phyloP scores from a whole-genome alignment of 1,140 invertebrate species.

The Drosophila guanche region DNA sequence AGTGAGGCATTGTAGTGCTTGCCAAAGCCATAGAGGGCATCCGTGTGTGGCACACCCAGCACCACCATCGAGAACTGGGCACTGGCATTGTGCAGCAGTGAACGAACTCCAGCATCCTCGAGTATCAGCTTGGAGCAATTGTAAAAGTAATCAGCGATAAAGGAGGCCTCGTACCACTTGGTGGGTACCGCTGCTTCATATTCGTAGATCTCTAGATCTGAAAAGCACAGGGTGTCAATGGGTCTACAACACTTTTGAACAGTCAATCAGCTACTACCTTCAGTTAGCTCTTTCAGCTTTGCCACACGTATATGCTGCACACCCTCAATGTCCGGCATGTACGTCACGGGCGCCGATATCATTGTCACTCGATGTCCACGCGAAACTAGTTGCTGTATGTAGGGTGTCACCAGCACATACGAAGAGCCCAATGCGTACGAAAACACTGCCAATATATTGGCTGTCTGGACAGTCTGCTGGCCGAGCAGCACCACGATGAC shows the following conservation, averaged over 20 bases:
- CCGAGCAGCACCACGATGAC: neutral
- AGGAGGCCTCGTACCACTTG: slow-evolving; percentile 52
- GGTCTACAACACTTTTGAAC: neutral
- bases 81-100: slow-evolving; percentile 40
- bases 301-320: slow-evolving; percentile 52
- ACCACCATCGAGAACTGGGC: slow-evolving; percentile 65
- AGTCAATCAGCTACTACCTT: slow-evolving; percentile 19
- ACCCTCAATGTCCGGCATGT: slow-evolving; percentile 46
- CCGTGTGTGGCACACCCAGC: slow-evolving; percentile 56
- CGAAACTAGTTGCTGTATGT: slow-evolving; percentile 22
- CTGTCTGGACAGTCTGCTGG: slow-evolving; percentile 18
- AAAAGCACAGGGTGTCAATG: neutral
- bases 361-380: slow-evolving; percentile 59
- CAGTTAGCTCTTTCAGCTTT: slow-evolving; percentile 21
- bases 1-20: slow-evolving; percentile 62
- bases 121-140: slow-evolving; percentile 46
- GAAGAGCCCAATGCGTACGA: slow-evolving; percentile 38
- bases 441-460: slow-evolving; percentile 63
- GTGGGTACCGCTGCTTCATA: neutral
- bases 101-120: slow-evolving; percentile 46
- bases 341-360: slow-evolving; percentile 17
- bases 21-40: slow-evolving; percentile 68
- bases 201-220: slow-evolving; percentile 24
- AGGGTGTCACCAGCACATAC: slow-evolving; percentile 43
- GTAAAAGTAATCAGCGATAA: slow-evolving; percentile 27